Conservation (phyloP, 2,888 invertebrate species). For the Scelioninae gen. 1 region DNA sequence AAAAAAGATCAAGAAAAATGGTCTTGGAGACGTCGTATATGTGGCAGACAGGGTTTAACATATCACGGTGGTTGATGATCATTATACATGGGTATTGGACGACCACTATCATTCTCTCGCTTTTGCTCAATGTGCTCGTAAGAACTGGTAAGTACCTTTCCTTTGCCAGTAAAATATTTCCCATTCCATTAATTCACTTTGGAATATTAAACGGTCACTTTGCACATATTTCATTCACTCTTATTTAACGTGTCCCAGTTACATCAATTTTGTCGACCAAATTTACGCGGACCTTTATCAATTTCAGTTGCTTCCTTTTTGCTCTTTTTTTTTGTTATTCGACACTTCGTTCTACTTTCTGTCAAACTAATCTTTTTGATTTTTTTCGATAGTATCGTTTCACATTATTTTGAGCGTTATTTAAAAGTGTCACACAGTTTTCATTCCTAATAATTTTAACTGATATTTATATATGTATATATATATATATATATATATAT, state of each 20-base stretch:
- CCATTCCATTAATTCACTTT: constrained; percentile 38
- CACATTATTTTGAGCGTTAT: neutral
- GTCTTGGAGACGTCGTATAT: constrained; percentile 80
- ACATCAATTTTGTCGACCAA: constrained; percentile 18
- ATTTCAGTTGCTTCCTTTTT: constrained; percentile 2
- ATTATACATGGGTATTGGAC: constrained; percentile 79
- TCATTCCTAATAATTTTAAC: constrained; percentile 1
- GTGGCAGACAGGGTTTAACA: constrained; percentile 80
- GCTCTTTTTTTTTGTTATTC: neutral
- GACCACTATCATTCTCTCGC: constrained; percentile 79
- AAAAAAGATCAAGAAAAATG: constrained; percentile 76
- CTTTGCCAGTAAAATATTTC: constrained; percentile 48
- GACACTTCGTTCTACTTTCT: neutral
- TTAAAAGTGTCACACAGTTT: neutral
- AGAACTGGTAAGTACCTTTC: constrained; percentile 80
- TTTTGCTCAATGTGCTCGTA: constrained; percentile 81
- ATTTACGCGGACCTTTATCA: constrained; percentile 6
- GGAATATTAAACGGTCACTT: constrained; percentile 42
- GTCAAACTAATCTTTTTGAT: neutral
- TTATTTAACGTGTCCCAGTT: constrained; percentile 38
- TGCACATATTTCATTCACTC: constrained; percentile 24
- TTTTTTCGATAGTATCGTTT: neutral
- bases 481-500: no score
- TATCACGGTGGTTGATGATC: constrained; percentile 79
- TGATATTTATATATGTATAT: no score